These are phyloP conservation scores for Propithecus perrieri DNA, from an alignment of 2,797 vertebrate species.

Conservation along the genomic window DNA sequence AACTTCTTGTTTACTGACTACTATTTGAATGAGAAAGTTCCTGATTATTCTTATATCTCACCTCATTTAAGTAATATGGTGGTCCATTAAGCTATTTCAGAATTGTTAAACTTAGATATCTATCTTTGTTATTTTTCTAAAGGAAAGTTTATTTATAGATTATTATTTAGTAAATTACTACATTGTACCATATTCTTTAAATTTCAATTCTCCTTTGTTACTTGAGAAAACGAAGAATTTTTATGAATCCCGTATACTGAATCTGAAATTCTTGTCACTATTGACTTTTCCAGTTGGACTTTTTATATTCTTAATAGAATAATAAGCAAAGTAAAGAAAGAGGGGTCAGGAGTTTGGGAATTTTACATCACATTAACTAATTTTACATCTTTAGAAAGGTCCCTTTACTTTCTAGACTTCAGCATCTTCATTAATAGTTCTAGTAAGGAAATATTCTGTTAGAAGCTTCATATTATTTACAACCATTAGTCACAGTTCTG, in stretches of 20 bases:
- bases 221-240: background rate
- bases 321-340: background rate
- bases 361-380: background rate
- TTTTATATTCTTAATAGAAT: background rate
- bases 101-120: background rate
- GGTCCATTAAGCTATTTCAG: background rate
- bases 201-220: background rate
- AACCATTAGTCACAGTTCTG: background rate
- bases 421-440: background rate
- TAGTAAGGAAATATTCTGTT: background rate
- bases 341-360: background rate
- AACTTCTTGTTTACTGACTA: background rate
- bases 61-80: background rate
- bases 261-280: background rate
- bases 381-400: slow-evolving; percentile 1
- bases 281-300: background rate
- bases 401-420: background rate
- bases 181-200: background rate
- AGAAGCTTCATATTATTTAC: background rate
- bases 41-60: background rate
- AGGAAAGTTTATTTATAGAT: background rate
- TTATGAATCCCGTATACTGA: background rate
- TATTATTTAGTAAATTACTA: background rate
- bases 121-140: background rate
- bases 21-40: background rate